Percentiles rank a stretch among this genome's conserved stretches.
Conservation (phyloP, 2,888 invertebrate genomes). For the Drosophila putrida region DNA sequence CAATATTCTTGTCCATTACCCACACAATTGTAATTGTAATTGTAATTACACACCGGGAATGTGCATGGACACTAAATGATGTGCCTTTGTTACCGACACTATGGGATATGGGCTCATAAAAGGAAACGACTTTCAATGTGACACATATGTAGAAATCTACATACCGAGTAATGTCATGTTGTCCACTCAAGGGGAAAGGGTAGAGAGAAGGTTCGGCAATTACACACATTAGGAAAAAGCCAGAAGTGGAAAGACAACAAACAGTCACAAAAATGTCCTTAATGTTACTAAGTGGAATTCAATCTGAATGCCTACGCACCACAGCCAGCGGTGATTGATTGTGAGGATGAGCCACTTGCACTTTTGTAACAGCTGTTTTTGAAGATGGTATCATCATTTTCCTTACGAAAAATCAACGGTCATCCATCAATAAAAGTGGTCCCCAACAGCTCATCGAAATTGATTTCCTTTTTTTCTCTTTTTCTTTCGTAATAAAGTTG, state of each 20-base stretch:
- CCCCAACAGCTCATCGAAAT: conserved; percentile 14
- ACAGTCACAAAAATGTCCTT: conserved; percentile 11
- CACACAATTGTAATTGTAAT: conserved; percentile 25
- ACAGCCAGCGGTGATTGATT: conserved; percentile 43
- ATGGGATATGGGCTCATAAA: conserved; percentile 24
- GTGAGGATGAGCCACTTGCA: conserved; percentile 19
- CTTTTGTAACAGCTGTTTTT: conserved; percentile 12
- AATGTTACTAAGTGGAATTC: conserved; percentile 16
- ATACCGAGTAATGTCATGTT: conserved; percentile 1
- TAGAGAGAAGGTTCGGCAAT: conserved; percentile 18
- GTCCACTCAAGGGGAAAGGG: not conserved
- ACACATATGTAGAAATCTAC: conserved; percentile 14
- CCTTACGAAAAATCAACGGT: conserved; percentile 29
- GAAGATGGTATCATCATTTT: conserved; percentile 10
- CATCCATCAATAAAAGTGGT: conserved; percentile 42
- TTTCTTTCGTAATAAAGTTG: conserved; percentile 33
- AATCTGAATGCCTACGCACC: conserved; percentile 29
- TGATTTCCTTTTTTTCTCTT: conserved; percentile 14
- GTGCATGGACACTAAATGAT: conserved; percentile 12
- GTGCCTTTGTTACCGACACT: not conserved
- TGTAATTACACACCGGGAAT: conserved; percentile 30
- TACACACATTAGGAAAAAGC: conserved; percentile 24
- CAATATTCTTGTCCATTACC: conserved; percentile 44
- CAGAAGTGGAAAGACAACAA: conserved; percentile 25
- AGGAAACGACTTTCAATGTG: conserved; percentile 23